Conservation (phyloP, 2,113 vertebrate species). For the Aegotheles bennettii region DNA sequence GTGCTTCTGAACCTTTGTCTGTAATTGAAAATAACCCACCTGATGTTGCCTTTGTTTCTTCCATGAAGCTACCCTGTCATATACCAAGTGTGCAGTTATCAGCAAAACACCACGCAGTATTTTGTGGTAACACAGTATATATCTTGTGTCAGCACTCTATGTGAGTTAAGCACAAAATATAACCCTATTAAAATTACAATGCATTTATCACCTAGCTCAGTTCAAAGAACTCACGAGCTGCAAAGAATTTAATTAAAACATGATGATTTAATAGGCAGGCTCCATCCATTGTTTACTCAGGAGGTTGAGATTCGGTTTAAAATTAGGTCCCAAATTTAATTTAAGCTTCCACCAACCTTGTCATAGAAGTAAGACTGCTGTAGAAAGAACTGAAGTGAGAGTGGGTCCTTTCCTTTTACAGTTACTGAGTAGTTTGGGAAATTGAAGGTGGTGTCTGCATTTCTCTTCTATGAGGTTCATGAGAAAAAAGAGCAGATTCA, state of each 20-base stretch:
- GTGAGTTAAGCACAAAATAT: constrained; percentile 55
- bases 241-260: constrained; percentile 77
- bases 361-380: background rate
- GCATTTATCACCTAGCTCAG: constrained; percentile 65
- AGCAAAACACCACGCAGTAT: background rate
- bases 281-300: constrained; percentile 68
- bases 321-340: constrained; percentile 68
- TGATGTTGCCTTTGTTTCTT: background rate
- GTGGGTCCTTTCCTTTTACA: rapidly evolving
- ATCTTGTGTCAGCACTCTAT: background rate
- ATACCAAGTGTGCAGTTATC: background rate
- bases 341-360: constrained; percentile 53
- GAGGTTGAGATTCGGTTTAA: constrained; percentile 71
- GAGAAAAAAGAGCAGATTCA: rapidly evolving
- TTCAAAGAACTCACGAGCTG: constrained; percentile 55
- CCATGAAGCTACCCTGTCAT: background rate
- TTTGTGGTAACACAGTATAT: background rate
- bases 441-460: background rate
- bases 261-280: constrained; percentile 76
- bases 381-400: background rate
- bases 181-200: constrained; percentile 67
- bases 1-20: background rate
- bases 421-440: background rate
- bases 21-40: background rate
- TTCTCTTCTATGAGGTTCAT: background rate